Base-by-base conservation (phyloP, 2,113 vertebrate genomes). In the Indicator indicator region DNA sequence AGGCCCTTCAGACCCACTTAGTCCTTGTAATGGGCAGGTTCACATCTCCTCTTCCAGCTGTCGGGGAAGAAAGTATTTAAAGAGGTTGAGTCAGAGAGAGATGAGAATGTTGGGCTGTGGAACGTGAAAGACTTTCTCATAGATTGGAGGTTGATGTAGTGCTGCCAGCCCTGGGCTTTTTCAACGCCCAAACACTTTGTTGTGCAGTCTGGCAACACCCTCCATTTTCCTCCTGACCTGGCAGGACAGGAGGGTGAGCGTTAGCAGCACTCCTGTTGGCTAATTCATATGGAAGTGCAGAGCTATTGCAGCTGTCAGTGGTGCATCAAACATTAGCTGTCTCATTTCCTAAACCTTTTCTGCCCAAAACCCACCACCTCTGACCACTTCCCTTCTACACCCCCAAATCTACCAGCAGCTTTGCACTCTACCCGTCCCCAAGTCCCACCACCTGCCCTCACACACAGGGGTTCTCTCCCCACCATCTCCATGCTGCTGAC, bases 1-100 rank as follows among this genome's bases (percentile, higher is more conserved):
- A 95, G 92, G 96, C 94, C 93, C 69, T 93, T 97, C 95, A 96
- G 85, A 96, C 93, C 63, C 87, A 90, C 84, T 97, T 96, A 97
- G 92, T 91, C 87, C 86, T 71, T 38, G 88, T 93, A 95, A 95
- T 96, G 82, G 0, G 64, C 90, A 92, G 89, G 81, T 93, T 94
- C 94, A 91, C 83, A 76, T 91, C 83, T 95, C 86, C 84, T 81
- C 86, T 91, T 85, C 80, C 92, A 93, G 69, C 85, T 95, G 89
- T 56, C 23, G 0, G 42, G 64, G 36, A 90, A 82, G 63, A 93
- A 92, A 86, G n/a, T 56, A 40, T 90, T 93, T 88, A 73, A 94
- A 94, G 77, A 75, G 58, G 15, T 68, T 64, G 52, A 93, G 42
- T 72, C 44, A 59, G 72, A 89, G 40, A 46, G 42, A 91, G 50